Conservation (phyloP, 2,113 vertebrate species). For the Epinephelus lanceolatus region DNA sequence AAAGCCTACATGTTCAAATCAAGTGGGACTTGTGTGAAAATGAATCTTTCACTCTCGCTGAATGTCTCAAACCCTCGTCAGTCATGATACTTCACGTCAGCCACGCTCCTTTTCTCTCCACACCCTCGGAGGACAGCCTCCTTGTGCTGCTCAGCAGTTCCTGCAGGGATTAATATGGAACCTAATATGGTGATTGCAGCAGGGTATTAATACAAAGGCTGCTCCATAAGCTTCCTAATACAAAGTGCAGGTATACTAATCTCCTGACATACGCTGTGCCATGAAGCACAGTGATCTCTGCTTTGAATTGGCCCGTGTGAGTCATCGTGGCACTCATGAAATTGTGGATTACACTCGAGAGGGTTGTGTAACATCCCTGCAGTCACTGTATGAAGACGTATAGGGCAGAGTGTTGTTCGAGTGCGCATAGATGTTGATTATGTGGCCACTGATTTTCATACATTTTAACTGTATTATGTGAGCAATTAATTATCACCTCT, state of each 20-base stretch:
- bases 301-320: conserved; percentile 62
- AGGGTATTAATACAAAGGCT: conserved; percentile 61
- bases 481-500: neutral
- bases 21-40: conserved; percentile 52
- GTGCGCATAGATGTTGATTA: neutral
- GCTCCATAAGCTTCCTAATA: conserved; percentile 47
- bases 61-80: conserved; percentile 31
- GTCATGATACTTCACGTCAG: conserved; percentile 21
- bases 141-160: conserved; percentile 29
- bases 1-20: conserved; percentile 56
- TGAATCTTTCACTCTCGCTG: conserved; percentile 32
- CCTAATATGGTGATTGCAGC: conserved; percentile 58
- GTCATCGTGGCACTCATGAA: conserved; percentile 37
- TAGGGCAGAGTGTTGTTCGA: neutral
- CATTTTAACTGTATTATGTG: neutral
- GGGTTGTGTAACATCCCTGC: conserved; percentile 49
- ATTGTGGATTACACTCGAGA: conserved; percentile 43
- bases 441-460: neutral
- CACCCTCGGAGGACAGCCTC: conserved; percentile 25
- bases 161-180: conserved; percentile 62
- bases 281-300: conserved; percentile 41
- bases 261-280: conserved; percentile 32
- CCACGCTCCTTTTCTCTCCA: conserved; percentile 15
- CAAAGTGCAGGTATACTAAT: conserved; percentile 67
- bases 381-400: conserved; percentile 1